Percentiles rank a stretch among this genome's conserved stretches.
Conservation (phyloP, 2,797 vertebrate genomes). For the Harpagifer antarcticus region DNA sequence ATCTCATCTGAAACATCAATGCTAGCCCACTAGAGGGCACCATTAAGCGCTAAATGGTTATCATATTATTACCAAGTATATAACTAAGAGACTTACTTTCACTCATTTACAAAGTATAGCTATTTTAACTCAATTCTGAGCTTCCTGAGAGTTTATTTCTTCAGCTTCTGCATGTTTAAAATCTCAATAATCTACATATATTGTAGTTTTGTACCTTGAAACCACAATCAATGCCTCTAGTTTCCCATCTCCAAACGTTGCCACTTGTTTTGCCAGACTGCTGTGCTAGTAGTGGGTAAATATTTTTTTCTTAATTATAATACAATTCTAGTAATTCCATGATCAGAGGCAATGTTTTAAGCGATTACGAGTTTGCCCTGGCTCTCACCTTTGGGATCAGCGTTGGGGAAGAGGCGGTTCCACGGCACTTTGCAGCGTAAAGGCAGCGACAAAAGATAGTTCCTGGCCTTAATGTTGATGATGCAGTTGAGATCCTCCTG, state of each 20-base stretch:
- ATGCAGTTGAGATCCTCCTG: constrained; percentile 93
- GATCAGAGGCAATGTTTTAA: background rate
- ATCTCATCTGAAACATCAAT: background rate
- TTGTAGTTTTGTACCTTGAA: background rate
- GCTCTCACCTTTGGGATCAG: constrained; percentile 88
- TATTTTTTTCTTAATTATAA: background rate
- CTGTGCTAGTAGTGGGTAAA: background rate
- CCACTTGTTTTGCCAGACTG: background rate
- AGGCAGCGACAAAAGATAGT: constrained; percentile 92
- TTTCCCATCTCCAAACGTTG: background rate
- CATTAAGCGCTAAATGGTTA: background rate
- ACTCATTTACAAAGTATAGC: background rate
- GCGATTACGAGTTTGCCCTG: background rate
- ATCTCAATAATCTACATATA: background rate
- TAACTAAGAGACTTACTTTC: background rate
- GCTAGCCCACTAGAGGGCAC: constrained; percentile 42
- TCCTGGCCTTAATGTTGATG: constrained; percentile 93
- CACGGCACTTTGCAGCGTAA: constrained; percentile 90
- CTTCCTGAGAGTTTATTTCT: background rate
- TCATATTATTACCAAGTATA: background rate
- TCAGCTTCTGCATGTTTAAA: background rate
- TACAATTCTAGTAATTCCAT: background rate
- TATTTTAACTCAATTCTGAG: too few relatives aligned
- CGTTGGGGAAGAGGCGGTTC: constrained; percentile 89
- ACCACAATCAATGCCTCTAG: background rate